Evolutionary conservation across 2,797 vertebrate genomes (phyloP).

Genomic region (Aotus griseimembra): DNA sequence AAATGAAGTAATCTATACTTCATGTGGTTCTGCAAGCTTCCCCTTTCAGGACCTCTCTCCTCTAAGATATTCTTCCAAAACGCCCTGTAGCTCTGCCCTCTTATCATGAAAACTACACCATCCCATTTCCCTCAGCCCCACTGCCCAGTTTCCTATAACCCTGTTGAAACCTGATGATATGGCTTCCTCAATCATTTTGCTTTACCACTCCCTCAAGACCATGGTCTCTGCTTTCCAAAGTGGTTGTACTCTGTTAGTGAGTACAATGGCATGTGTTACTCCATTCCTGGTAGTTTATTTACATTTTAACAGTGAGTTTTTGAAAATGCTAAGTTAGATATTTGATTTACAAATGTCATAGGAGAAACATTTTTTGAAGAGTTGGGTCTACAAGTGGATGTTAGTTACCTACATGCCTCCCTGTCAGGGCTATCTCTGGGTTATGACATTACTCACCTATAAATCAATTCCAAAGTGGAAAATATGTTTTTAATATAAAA

Average conservation of each 20-base stretch:
- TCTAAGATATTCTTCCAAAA: background rate
- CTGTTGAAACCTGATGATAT: background rate
- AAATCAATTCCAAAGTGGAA: slow-evolving; percentile 16
- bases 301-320: background rate
- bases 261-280: background rate
- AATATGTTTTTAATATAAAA: slow-evolving; percentile 15
- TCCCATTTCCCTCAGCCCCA: background rate
- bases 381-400: background rate
- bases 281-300: background rate
- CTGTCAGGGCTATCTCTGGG: background rate
- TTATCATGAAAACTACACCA: background rate
- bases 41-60: background rate
- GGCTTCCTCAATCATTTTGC: background rate
- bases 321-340: background rate
- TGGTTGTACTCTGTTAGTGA: background rate
- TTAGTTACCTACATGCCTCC: background rate
- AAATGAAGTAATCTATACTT: background rate
- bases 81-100: background rate
- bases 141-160: background rate
- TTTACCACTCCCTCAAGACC: background rate
- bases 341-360: background rate
- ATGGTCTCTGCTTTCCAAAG: background rate
- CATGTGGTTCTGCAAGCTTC: background rate
- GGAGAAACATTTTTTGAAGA: background rate
- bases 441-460: background rate